Conservation (phyloP, 2,888 invertebrate species). For the Heliconius erato region DNA sequence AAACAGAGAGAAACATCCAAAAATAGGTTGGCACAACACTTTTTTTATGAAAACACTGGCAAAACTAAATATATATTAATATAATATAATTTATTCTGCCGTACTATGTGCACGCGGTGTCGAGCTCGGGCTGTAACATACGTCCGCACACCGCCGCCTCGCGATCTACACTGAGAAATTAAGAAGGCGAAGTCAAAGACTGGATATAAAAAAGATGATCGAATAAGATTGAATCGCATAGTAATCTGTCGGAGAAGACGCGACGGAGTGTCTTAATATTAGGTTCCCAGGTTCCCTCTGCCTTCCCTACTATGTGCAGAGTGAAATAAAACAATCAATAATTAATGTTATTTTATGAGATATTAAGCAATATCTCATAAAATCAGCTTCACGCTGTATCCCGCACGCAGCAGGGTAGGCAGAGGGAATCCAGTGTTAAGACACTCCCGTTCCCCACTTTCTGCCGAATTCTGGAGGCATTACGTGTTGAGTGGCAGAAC, state of each 20-base stretch:
- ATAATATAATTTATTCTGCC: constrained; percentile 16
- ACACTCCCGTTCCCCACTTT: too few species aligned
- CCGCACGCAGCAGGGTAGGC: too few species aligned
- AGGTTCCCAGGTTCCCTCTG: too few species aligned
- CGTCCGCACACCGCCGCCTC: constrained; percentile 51
- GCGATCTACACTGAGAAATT: constrained; percentile 56
- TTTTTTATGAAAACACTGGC: constrained; percentile 38
- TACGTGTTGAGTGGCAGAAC: too few species aligned
- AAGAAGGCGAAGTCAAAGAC: constrained; percentile 11
- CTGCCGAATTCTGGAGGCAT: too few species aligned
- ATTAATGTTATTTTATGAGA: too few species aligned
- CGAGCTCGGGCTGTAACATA: constrained; percentile 45
- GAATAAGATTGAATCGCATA: constrained; percentile 5
- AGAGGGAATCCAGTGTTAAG: too few species aligned
- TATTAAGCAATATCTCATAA: too few species aligned
- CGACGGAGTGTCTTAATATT: too few species aligned
- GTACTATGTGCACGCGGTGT: constrained; percentile 37
- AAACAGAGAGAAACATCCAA: constrained; percentile 11
- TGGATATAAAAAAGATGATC: constrained; percentile 3
- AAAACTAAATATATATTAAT: constrained; percentile 17
- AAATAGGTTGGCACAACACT: constrained; percentile 36
- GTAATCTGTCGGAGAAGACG: background rate
- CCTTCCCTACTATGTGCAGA: too few species aligned
- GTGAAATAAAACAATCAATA: constrained; percentile 8
- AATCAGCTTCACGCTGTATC: too few species aligned